phyloP scores from a whole-genome alignment of 2,113 vertebrate genomes.

The Corythornis vintsioides region DNA sequence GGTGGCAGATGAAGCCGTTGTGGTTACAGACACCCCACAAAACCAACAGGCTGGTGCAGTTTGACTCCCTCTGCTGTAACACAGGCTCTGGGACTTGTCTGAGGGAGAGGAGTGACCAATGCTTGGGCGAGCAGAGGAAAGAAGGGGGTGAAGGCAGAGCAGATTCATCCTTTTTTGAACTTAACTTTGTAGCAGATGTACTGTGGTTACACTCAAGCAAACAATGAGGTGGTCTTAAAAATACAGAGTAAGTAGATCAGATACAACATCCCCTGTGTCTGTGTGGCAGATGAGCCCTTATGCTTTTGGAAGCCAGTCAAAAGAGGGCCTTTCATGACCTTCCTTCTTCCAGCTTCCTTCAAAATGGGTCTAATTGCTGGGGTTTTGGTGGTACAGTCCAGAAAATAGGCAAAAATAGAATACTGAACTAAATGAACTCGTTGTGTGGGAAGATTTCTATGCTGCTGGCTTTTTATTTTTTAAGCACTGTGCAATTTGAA shows the following conservation, averaged over 20 bases:
- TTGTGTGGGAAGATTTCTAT: conserved; percentile 19
- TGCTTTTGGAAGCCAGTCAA: conserved; percentile 28
- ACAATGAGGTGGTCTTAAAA: background rate
- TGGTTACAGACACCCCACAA: background rate
- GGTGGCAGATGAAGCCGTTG: background rate
- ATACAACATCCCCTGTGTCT: background rate
- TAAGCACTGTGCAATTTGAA: conserved; percentile 8
- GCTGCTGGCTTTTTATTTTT: background rate
- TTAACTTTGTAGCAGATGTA: conserved; percentile 13
- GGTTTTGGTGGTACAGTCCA: conserved; percentile 1
- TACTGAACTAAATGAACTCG: conserved; percentile 35
- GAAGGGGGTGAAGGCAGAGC: background rate
- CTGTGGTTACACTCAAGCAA: conserved; percentile 25
- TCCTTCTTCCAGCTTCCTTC: background rate
- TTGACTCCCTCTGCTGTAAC: background rate
- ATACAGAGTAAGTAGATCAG: conserved; percentile 21
- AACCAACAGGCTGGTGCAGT: background rate
- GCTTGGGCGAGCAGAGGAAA: background rate
- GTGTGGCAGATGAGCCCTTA: conserved; percentile 38
- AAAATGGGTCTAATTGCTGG: conserved; percentile 18
- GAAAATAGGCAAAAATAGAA: conserved; percentile 52
- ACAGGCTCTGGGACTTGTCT: background rate
- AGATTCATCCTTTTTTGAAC: background rate
- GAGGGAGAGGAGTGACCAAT: background rate
- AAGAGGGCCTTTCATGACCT: background rate